Percentiles rank a stretch among this genome's conserved stretches.
Evolutionary conservation across 1,140 invertebrate species (phyloP).

Genomic region (Brachionus sp.): DNA sequence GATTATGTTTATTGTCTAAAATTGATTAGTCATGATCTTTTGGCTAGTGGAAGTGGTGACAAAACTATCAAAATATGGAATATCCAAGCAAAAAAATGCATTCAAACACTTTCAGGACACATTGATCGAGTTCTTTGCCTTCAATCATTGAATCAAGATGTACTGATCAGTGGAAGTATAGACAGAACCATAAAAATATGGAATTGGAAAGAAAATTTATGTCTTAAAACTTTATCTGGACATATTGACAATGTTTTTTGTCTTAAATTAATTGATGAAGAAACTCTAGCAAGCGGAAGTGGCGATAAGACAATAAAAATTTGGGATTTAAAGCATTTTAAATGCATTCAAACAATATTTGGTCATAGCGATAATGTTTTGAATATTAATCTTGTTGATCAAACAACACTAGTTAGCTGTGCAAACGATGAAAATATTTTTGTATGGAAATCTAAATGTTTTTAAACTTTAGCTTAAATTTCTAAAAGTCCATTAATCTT

Average conservation of each 20-base stretch:
- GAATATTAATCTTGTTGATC: not conserved
- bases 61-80: slow-evolving; percentile 9
- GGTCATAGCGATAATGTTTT: not conserved
- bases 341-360: not conserved
- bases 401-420: not conserved
- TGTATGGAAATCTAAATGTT: not conserved
- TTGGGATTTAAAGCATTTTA: not conserved
- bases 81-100: not conserved
- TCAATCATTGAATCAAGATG: not conserved
- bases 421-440: not conserved
- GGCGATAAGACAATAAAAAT: not conserved
- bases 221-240: not conserved
- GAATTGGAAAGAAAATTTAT: not conserved
- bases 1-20: not conserved
- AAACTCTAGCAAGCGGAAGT: not conserved
- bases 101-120: not conserved
- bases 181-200: not conserved
- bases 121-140: not conserved
- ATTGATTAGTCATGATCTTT: not conserved
- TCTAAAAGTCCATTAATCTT: too few relatives aligned
- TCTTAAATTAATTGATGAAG: not conserved
- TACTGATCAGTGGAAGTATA: not conserved
- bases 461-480: too few relatives aligned
- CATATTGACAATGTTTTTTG: not conserved
- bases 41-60: slow-evolving; percentile 2